Base-by-base conservation (phyloP, 2,113 vertebrate genomes). In the Microcebus griseorufus region DNA sequence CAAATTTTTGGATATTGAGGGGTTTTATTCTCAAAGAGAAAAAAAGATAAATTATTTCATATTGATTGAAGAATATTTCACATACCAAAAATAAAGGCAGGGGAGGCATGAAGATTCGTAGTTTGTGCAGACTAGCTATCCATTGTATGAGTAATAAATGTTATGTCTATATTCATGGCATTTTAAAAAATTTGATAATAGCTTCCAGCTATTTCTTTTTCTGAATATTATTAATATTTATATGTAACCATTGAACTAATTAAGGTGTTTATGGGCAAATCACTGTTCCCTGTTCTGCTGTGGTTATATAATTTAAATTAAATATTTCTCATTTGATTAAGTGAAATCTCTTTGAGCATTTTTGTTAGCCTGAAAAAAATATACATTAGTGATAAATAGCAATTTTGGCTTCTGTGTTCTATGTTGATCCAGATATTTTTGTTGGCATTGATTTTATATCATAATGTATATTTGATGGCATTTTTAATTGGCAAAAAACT, bases 201-300 rank as follows among this genome's bases (percentile, higher is more conserved):
- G 48, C 92, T 97, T 92, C 70, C 92, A 97, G 76, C 25, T 81
- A 67, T 39, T 93, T 86, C 58, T 83, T 96, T 97, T 96, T 87
- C 58, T 95, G 79, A 87, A 94, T 86, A 85, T 92, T 53, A 85
- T 90, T 95, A 95, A 96, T 93, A 92, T 85, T 96, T 89, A 95
- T 88, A 85, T 84, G 25, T 96, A 90, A 94, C 95, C 42, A 97
- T 67, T 95, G 86, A 95, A 37, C 37, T 97, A 86, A 73, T 96
- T 93, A 90, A 94, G 79, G 64, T 96, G 18, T 80, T 80, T 94
- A 51, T 93, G 45, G 45, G 34, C 9, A 97, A 76, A 88, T 97
- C 53, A 90, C 27, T 95, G 11, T 90, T 93, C 18, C 78, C 12
- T 90, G 22, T 64, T 95, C 90, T 96, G 18, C 51, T 90, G 14